Evolutionary conservation across 2,888 invertebrate genomes (phyloP).

Genomic region (Steinernema hermaphroditum): DNA sequence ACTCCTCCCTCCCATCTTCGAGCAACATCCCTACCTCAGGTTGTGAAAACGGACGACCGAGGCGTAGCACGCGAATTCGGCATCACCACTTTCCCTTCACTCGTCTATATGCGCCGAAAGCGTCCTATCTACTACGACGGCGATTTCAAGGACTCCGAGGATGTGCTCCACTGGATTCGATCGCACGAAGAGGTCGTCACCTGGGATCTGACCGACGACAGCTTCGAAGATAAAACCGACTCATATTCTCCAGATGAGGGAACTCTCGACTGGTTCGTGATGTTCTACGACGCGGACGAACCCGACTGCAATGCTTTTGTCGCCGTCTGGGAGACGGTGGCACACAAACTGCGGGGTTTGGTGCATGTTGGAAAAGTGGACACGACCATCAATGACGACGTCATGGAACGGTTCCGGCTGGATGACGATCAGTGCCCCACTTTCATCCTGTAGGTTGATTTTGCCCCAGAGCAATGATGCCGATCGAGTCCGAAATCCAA

Average conservation of each 20-base stretch:
- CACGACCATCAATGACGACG: slow-evolving; percentile 64
- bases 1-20: not conserved
- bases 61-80: slow-evolving; percentile 87
- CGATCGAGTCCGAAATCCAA: too few species aligned
- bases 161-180: slow-evolving; percentile 64
- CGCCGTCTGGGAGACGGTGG: slow-evolving; percentile 66
- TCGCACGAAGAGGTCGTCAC: slow-evolving; percentile 64
- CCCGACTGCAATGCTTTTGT: slow-evolving; percentile 63
- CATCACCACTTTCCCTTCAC: slow-evolving; percentile 90
- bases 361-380: slow-evolving; percentile 66
- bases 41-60: slow-evolving; percentile 65
- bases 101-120: slow-evolving; percentile 93
- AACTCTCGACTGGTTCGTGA: slow-evolving; percentile 66
- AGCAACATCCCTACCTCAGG: slow-evolving; percentile 39
- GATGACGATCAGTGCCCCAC: slow-evolving; percentile 66
- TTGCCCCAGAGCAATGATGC: too few species aligned
- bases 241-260: slow-evolving; percentile 64
- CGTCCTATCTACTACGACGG: slow-evolving; percentile 95
- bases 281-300: slow-evolving; percentile 66
- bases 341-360: slow-evolving; percentile 66
- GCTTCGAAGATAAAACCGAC: slow-evolving; percentile 61
- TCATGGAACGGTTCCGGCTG: slow-evolving; percentile 64
- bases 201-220: slow-evolving; percentile 64
- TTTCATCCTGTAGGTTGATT: slow-evolving; percentile 62
- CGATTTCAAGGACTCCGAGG: slow-evolving; percentile 68